Evolutionary conservation across 1,140 invertebrate species (phyloP), one percentile per base, ranked within the genome.

Genomic region (Zaprionus africanus): DNA sequence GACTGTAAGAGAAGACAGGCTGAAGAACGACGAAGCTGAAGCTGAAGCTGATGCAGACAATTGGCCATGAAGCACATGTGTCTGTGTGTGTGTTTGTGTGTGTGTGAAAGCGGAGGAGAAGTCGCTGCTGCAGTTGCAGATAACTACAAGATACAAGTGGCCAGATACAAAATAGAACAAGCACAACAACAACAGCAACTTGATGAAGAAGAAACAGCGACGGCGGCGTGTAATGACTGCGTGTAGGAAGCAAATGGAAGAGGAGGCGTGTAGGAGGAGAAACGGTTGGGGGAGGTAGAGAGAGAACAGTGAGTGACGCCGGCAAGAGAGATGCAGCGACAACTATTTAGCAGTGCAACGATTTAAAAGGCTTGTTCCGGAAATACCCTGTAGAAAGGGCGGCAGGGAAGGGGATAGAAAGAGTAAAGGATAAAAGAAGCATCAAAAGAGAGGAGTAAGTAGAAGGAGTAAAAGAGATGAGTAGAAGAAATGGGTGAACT

Each of bases 81-180:
- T 43, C 15, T n/a, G 2, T 9, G 15, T n/a, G 1, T 7, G 5
- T 43, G 41, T 43, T 6, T 43, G n/a, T 43, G n/a, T 43, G 41
- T 46, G 69, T 74, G 69, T 67, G 84, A 86, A 86, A 88, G 84
- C 78, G 72, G 73, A 65, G 70, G 56, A 76, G 74, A 51, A 60
- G 68, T 53, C 34, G 73, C 54, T 60, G 56, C 61, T 60, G 56
- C 61, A 65, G 57, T 72, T 72, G 62, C 38, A 76, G 69, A 72
- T 71, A 70, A 70, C 67, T 70, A 65, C 81, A 84, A 80, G 81
- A 88, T 84, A 81, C 83, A 88, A 88, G 84, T 88, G 81, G 83
- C 86, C 68, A 87, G 80, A 87, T 84, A 87, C 78, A 88, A 87
- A 87, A 86, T 87, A 88, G 83, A 87, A 87, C 83, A 86, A 68